These are phyloP conservation scores for Pilophorus perplexus DNA, from an alignment of 2,888 invertebrate genomes.

Conservation along the genomic window DNA sequence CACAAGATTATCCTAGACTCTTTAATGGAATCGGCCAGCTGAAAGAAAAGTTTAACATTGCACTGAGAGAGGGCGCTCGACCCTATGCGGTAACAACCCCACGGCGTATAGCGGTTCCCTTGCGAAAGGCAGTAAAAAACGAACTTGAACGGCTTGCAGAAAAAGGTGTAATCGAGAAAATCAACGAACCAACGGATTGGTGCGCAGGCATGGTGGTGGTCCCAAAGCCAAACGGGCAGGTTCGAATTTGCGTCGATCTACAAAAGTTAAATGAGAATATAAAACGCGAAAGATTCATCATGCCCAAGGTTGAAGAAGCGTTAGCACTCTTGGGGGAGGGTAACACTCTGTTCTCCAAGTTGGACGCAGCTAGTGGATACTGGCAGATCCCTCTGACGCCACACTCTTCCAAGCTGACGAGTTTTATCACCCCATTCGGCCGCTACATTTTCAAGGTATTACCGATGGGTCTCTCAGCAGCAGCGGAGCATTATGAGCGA, in stretches of 20 bases:
- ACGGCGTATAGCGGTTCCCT: conserved; percentile 9
- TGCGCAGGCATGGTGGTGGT: conserved; percentile 22
- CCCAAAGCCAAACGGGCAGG: background rate
- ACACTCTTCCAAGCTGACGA: conserved; percentile 9
- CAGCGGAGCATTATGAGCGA: conserved; percentile 20
- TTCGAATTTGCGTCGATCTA: conserved; percentile 28
- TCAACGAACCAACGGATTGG: conserved; percentile 27
- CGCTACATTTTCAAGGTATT: conserved; percentile 8
- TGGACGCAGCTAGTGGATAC: conserved; percentile 10
- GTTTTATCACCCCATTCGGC: conserved; percentile 28
- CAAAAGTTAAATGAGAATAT: background rate
- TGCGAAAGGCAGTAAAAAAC: background rate
- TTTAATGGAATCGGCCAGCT: too few species aligned
- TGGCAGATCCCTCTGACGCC: conserved; percentile 15
- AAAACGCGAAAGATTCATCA: conserved; percentile 9
- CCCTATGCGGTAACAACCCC: conserved; percentile 14
- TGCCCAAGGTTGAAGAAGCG: conserved; percentile 19
- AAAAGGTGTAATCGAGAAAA: conserved; percentile 2
- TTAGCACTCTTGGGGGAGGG: conserved; percentile 20
- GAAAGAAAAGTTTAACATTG: conserved; percentile 7
- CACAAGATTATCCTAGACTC: background rate
- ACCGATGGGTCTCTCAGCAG: conserved; percentile 18
- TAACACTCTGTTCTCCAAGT: conserved; percentile 2
- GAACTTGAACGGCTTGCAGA: background rate
- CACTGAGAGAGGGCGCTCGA: background rate